Percentiles rank a stretch among this genome's conserved stretches.
These are phyloP conservation scores for Drosophila pruinosa DNA, from an alignment of 1,140 invertebrate genomes.

Conservation along the genomic window DNA sequence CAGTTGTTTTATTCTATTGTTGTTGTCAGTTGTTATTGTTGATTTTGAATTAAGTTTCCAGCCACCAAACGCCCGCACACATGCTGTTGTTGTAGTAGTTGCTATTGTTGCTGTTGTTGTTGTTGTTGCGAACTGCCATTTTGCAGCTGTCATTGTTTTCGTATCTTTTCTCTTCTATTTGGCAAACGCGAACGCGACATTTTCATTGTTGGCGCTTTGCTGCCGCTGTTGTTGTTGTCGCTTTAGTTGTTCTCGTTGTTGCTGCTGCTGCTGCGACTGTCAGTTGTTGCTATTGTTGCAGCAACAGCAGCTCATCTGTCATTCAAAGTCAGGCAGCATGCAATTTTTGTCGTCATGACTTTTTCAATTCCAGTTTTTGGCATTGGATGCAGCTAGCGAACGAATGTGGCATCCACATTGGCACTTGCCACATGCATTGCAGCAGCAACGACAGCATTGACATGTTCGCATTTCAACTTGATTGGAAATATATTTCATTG, in stretches of 20 bases:
- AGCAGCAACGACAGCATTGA: slow-evolving; percentile 28
- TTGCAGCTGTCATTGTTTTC: slow-evolving; percentile 70
- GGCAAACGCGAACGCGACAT: slow-evolving; percentile 69
- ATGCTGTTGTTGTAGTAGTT: slow-evolving; percentile 25
- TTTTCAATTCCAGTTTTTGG: slow-evolving; percentile 72
- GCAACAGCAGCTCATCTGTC: slow-evolving; percentile 66
- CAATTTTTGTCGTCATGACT: slow-evolving; percentile 75
- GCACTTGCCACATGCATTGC: slow-evolving; percentile 1
- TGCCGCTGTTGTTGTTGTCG: slow-evolving; percentile 47
- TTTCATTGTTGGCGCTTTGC: slow-evolving; percentile 72
- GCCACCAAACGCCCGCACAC: slow-evolving; percentile 26
- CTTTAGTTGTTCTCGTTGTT: slow-evolving; percentile 49
- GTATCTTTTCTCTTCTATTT: slow-evolving; percentile 36
- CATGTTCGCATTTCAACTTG: slow-evolving; percentile 79
- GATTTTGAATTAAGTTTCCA: slow-evolving; percentile 77
- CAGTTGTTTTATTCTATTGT: slow-evolving; percentile 18
- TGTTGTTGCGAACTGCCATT: slow-evolving; percentile 53
- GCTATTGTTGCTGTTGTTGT: slow-evolving; percentile 20
- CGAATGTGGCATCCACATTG: slow-evolving; percentile 16
- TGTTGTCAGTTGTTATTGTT: slow-evolving; percentile 55
- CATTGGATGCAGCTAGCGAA: slow-evolving; percentile 17
- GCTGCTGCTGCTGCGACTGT: slow-evolving; percentile 13
- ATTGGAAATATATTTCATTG: slow-evolving; percentile 78
- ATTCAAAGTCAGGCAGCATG: slow-evolving; percentile 74
- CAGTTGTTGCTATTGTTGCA: slow-evolving; percentile 13